Percentiles rank a stretch among this genome's conserved stretches.
These are phyloP conservation scores for Nettapus auritus DNA, from an alignment of 2,113 vertebrate species.

Conservation along the genomic window DNA sequence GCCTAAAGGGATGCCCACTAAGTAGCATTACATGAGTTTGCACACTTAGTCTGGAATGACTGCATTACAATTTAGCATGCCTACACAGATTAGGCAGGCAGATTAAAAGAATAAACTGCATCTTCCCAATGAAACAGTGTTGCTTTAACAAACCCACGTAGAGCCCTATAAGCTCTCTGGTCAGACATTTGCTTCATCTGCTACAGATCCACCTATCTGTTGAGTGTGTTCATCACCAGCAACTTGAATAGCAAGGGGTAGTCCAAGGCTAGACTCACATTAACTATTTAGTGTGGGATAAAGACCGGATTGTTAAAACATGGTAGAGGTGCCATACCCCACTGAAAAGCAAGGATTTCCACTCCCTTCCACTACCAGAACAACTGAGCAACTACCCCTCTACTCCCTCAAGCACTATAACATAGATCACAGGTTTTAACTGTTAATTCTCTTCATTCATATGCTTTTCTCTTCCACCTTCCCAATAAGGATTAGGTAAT, in stretches of 20 bases:
- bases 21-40: not conserved
- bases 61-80: not conserved
- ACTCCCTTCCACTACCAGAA: rapidly evolving
- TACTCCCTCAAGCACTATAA: not conserved
- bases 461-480: not conserved
- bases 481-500: not conserved
- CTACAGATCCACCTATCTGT: not conserved
- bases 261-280: not conserved
- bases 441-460: not conserved
- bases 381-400: not conserved
- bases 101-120: not conserved
- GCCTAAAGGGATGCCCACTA: rapidly evolving
- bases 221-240: not conserved
- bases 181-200: not conserved
- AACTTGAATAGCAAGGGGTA: not conserved
- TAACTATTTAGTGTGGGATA: not conserved
- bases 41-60: not conserved
- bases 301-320: not conserved
- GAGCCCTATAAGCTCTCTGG: not conserved
- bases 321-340: not conserved
- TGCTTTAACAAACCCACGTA: not conserved
- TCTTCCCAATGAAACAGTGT: not conserved
- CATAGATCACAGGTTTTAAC: not conserved
- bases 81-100: not conserved
- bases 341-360: not conserved